A percentile compares a stretch with the other conserved stretches of the same genome.
phyloP scores from a whole-genome alignment of 2,888 invertebrate species.

The Temnothorax unifasciatus region DNA sequence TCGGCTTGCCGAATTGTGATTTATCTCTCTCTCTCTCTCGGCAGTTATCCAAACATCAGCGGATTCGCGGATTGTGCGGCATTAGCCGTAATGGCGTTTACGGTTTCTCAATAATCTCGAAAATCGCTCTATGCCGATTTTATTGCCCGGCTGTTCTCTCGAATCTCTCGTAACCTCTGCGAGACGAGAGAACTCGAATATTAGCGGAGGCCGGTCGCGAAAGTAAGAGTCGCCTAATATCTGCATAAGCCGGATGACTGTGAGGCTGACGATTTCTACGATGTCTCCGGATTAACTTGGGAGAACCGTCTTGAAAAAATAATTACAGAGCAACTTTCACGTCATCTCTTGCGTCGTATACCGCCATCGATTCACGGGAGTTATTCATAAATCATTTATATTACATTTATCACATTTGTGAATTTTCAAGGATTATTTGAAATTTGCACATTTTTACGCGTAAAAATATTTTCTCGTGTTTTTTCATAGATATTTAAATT shows the following conservation, averaged over 20 bases:
- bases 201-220: slow-evolving; percentile 38
- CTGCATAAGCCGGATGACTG: background rate
- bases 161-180: background rate
- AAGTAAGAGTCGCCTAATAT: slow-evolving; percentile 57
- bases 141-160: slow-evolving; percentile 2
- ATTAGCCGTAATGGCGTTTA: slow-evolving; percentile 17
- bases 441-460: background rate
- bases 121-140: slow-evolving; percentile 18
- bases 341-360: background rate
- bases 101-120: slow-evolving; percentile 19
- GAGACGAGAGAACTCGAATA: background rate
- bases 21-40: slow-evolving; percentile 25
- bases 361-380: background rate
- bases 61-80: background rate
- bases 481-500: background rate
- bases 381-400: background rate
- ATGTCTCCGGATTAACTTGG: background rate
- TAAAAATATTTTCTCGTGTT: background rate
- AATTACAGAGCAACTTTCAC: slow-evolving; percentile 28
- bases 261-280: slow-evolving; percentile 48
- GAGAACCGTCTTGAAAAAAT: background rate
- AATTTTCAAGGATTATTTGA: background rate
- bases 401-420: background rate
- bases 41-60: background rate
- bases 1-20: background rate